Conservation (phyloP, 2,888 invertebrate genomes). For the Schrankia costaestrigalis region DNA sequence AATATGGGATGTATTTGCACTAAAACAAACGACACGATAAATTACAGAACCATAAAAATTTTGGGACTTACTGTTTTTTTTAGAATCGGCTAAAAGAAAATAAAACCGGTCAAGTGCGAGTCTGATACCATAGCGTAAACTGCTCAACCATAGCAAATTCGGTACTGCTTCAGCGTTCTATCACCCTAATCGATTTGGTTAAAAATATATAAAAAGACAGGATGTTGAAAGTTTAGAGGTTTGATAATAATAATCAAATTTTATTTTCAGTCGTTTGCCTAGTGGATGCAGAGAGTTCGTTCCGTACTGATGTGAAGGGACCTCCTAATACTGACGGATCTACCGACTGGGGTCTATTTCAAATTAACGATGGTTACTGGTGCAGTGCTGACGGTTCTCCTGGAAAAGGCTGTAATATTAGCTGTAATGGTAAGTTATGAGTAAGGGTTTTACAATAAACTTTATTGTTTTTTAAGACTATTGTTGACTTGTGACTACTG, state of each 20-base stretch:
- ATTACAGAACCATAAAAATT: too few relatives aligned
- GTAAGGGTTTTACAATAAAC: neutral
- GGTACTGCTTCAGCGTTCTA: too few relatives aligned
- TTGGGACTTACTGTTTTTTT: too few relatives aligned
- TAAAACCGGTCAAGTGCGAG: too few relatives aligned
- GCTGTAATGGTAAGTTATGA: constrained; percentile 3
- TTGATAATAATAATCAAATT: too few relatives aligned
- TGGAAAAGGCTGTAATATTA: constrained; percentile 31
- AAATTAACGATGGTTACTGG: constrained; percentile 48
- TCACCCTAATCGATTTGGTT: neutral
- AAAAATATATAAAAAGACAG: neutral
- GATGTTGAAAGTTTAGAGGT: neutral
- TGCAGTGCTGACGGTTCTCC: constrained; percentile 30
- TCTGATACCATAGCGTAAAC: too few relatives aligned
- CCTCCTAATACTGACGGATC: constrained; percentile 58
- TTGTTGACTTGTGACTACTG: neutral
- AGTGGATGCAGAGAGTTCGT: constrained; percentile 62
- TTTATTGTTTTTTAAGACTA: neutral
- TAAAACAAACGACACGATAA: too few relatives aligned
- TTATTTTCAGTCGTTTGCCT: constrained; percentile 73
- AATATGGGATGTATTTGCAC: too few relatives aligned
- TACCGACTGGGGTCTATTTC: constrained; percentile 50
- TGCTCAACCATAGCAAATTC: too few relatives aligned
- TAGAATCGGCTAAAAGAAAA: too few relatives aligned
- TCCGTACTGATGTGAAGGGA: constrained; percentile 61